Evolutionary conservation across 1,140 invertebrate genomes (phyloP), one percentile per base, ranked within the genome.

Genomic region (Prorops nasuta): DNA sequence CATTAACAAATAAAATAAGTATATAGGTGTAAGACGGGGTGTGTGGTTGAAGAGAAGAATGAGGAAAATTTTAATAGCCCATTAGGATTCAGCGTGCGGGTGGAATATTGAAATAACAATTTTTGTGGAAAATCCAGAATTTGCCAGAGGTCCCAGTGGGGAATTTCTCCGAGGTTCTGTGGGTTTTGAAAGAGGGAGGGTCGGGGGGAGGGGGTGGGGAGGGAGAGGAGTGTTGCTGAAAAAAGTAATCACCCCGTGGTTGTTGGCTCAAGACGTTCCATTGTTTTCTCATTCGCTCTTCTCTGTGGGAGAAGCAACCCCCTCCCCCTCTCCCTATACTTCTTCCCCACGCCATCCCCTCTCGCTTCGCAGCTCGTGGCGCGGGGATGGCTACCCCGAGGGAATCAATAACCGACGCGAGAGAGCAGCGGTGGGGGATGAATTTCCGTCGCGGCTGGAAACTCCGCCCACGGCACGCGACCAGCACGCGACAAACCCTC

Each of bases 351-450:
- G 44, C 51, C 49, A 43, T 56, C 47, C 54, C 18, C 51, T 39
- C 49, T 46, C 37, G 4, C 24, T 28, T 28, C 4, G 10, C 32
- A 37, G 32, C 9, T 31, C 15, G 2, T 32, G 36, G 41, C 39
- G 20, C 17, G 57, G 63, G 64, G 59, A 55, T 69, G 62, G 69
- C 69, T 71, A 72, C 71, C 72, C 69, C 51, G 66, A n/a, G 70
- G 73, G 72, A 76, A 76, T 76, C 73, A 73, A 76, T 76, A 76
- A 76, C 69, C 68, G 65, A 72, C 68, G 68, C 64, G 69, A 60
- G 65, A 63, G 62, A 62, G 61, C 49, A 51, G 48, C 60, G 59
- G 58, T 59, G 63, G 63, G 63, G 62, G 10, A 18, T 18, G 37
- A 18, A 39, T 39, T 54, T 58, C 19, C 28, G 21, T 12, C n/a